Base-by-base conservation (phyloP, 2,113 vertebrate species). In the Phoenicopterus ruber region DNA sequence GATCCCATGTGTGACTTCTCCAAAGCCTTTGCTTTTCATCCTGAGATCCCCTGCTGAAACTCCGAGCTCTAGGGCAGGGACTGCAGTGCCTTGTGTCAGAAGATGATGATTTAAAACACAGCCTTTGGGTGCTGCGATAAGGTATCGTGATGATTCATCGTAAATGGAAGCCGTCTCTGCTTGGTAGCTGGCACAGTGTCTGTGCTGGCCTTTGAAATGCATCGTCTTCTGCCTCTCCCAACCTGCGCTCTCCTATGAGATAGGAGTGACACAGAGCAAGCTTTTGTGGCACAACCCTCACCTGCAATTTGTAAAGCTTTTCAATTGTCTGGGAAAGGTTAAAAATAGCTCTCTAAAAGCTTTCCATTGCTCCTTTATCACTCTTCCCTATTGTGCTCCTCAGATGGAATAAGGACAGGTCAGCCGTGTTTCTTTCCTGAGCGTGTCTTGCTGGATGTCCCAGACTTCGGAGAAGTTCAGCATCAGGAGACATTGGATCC, bases 281-380 rank as follows among this genome's bases (percentile, higher is more conserved):
- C 19, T 71, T 81, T 93, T 73, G 86, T 86, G 76, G 72, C 57
- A 40, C 59, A 90, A 22, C 21, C 69, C 32, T 74, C 47, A 42
- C 80, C 44, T 52, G 52, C 52, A 81, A 73, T 86, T 80, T 65
- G 32, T 71, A 81, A 90, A 94, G 69, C 24, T 84, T 74, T 92
- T 74, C 72, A 82, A 0, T 46, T 55, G 72, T 13, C 52, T 17
- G 26, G 40, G 21, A 88, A 78, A 73, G 62, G 29, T 54, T 69
- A 79, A 76, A 80, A 91, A 80, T 65, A 85, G 40, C 54, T 70
- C 44, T 57, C 78, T 82, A 70, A 94, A 91, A 93, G 91, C 92
- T 85, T 91, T 55, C 38, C 34, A 29, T 34, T 47, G 54, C 71
- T 95, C 70, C 66, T 91, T 80, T 72, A 26, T 65, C 63, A 21